Evolutionary conservation across 2,113 vertebrate genomes (phyloP).

Genomic region (Pseudorasbora parva): DNA sequence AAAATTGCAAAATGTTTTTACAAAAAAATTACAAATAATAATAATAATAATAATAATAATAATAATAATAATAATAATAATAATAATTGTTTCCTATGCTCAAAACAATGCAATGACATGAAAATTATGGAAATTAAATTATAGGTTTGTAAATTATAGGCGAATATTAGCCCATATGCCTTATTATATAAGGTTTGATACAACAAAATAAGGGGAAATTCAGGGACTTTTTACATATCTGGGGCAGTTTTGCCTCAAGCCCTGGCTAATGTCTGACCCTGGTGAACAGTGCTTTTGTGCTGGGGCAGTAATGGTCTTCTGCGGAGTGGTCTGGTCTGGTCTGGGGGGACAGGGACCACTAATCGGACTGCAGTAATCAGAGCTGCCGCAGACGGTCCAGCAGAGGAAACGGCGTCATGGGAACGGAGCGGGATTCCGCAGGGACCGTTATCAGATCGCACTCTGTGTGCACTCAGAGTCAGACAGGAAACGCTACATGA

Average conservation of each 20-base stretch:
- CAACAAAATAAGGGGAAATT: not conserved
- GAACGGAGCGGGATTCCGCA: slow-evolving; percentile 61
- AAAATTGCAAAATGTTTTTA: no score
- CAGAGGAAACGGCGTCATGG: slow-evolving; percentile 79
- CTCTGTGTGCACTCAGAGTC: slow-evolving; percentile 43
- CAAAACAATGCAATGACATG: no score
- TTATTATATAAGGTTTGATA: not conserved
- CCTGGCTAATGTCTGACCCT: not conserved
- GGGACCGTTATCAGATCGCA: slow-evolving; percentile 73
- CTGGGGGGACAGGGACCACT: slow-evolving; percentile 70
- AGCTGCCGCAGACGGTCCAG: slow-evolving; percentile 70
- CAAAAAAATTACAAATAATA: no score
- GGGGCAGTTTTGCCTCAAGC: not conserved
- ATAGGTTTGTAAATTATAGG: not conserved
- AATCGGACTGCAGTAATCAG: slow-evolving; percentile 67
- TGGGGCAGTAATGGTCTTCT: slow-evolving; percentile 2
- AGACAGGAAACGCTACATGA: slow-evolving; percentile 39
- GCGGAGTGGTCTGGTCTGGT: slow-evolving; percentile 22
- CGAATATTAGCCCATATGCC: not conserved
- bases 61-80: no score
- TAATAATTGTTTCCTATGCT: no score
- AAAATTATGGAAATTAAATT: no score
- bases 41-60: no score
- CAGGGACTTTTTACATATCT: not conserved
- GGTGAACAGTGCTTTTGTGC: not conserved